Evolutionary conservation across 1,140 invertebrate genomes (phyloP).

Genomic region (Brachionus calyciflorus): DNA sequence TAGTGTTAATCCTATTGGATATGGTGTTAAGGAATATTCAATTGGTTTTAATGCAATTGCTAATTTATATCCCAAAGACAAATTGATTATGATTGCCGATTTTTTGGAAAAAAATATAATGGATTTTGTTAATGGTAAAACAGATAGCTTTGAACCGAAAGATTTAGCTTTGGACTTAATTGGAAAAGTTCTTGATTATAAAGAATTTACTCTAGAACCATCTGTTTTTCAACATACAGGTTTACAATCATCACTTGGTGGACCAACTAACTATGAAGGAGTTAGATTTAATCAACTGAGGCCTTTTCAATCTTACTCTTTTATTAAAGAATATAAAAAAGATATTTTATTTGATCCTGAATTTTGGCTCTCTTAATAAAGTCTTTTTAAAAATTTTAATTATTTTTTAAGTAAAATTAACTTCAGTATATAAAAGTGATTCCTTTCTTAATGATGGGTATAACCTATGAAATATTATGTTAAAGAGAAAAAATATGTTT

Average conservation of each 20-base stretch:
- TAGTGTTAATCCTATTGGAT: conserved; percentile 6
- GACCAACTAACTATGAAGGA: background rate
- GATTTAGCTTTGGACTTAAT: background rate
- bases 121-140: background rate
- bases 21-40: conserved; percentile 20
- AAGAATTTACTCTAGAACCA: conserved; percentile 32
- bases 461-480: too few species aligned
- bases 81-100: background rate
- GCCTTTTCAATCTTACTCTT: conserved; percentile 44
- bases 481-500: too few species aligned
- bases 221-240: conserved; percentile 44
- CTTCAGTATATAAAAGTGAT: too few species aligned
- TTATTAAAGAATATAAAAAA: conserved; percentile 18
- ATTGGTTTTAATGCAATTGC: conserved; percentile 34
- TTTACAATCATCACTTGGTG: conserved; percentile 20
- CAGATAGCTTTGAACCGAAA: background rate
- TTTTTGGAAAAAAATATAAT: background rate
- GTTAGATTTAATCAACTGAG: background rate
- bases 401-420: background rate
- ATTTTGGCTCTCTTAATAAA: conserved; percentile 27
- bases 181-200: background rate
- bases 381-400: background rate
- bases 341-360: conserved; percentile 24
- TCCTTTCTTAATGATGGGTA: too few species aligned
- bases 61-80: conserved; percentile 25